These are phyloP conservation scores for Cossypha niveicapilla DNA, from an alignment of 2,797 vertebrate genomes.

Conservation along the genomic window DNA sequence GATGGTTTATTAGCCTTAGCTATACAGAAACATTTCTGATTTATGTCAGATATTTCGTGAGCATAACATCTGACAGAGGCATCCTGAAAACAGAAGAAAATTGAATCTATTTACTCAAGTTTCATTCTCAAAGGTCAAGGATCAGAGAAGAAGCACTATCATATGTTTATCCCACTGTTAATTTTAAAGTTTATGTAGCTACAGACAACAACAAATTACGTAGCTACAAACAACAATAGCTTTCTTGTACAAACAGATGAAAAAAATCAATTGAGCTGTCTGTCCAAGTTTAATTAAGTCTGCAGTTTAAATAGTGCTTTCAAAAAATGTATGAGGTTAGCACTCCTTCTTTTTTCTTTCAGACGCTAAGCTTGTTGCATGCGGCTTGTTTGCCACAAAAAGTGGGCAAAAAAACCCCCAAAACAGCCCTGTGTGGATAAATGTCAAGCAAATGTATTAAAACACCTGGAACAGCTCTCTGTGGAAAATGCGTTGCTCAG, in stretches of 20 bases:
- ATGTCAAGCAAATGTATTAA: neutral
- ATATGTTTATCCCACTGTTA: neutral
- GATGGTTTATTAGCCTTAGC: neutral
- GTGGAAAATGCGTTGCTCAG: conserved; percentile 41
- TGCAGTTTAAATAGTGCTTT: neutral
- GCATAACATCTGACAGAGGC: neutral
- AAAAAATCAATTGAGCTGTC: neutral
- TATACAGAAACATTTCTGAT: neutral
- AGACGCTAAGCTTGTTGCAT: neutral
- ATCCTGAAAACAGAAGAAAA: neutral
- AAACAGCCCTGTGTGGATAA: neutral
- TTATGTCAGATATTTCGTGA: neutral
- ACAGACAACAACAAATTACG: neutral
- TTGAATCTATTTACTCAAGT: neutral
- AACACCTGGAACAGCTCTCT: conserved; percentile 16
- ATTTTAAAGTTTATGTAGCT: neutral
- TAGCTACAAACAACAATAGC: neutral
- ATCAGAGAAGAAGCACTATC: neutral
- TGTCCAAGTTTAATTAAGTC: neutral
- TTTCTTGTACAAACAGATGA: neutral
- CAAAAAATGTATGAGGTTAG: neutral
- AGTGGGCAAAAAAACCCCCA: neutral
- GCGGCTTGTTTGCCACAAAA: neutral
- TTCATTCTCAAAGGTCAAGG: neutral
- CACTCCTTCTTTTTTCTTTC: neutral